Evolutionary conservation across 1,140 invertebrate genomes (phyloP).

Genomic region (Melipona quadrifasciata): DNA sequence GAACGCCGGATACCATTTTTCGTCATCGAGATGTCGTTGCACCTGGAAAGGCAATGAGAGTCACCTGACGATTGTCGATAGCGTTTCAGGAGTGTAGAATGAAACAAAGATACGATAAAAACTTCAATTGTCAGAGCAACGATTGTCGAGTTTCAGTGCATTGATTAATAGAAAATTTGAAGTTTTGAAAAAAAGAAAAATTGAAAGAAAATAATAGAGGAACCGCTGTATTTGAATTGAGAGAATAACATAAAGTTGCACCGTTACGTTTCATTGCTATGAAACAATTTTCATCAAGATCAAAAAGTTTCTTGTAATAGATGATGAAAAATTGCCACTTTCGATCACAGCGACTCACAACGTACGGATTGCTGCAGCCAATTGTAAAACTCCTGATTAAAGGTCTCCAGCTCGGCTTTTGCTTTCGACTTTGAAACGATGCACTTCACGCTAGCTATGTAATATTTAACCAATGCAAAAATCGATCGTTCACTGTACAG

Average conservation of each 20-base stretch:
- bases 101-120: neutral
- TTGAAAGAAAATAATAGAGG: no score
- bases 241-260: no score
- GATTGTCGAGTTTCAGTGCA: no score
- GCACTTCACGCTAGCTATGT: conserved; percentile 82
- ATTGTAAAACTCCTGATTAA: conserved; percentile 82
- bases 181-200: no score
- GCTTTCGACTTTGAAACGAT: conserved; percentile 74
- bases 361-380: conserved; percentile 81
- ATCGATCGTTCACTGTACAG: conserved; percentile 81
- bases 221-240: no score
- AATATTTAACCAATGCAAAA: conserved; percentile 83
- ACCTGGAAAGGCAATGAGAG: conserved; percentile 71
- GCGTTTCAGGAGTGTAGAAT: neutral
- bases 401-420: conserved; percentile 77
- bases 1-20: conserved; percentile 84
- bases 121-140: neutral
- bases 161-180: neutral
- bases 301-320: neutral
- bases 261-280: neutral
- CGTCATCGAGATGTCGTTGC: conserved; percentile 82
- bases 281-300: neutral
- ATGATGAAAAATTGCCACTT: conserved; percentile 30
- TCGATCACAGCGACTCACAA: conserved; percentile 59
- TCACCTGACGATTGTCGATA: neutral